A percentile compares a stretch with the other conserved stretches of the same genome.
phyloP scores from a whole-genome alignment of 2,113 vertebrate genomes.

The Conger conger region DNA sequence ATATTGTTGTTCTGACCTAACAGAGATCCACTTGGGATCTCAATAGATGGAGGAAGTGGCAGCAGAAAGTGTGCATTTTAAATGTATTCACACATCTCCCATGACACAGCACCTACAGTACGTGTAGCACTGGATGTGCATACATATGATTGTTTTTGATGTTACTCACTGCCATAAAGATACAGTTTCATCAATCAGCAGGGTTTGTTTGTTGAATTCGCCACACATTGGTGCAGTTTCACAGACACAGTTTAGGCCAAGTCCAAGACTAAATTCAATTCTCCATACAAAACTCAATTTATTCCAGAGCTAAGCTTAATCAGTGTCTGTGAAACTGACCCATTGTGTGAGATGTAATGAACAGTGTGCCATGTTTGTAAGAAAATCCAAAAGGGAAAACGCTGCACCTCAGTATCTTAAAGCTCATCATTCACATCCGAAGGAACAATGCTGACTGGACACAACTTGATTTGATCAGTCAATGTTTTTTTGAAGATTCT shows the following conservation, averaged over 20 bases:
- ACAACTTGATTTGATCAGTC: background rate
- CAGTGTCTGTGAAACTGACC: too few species aligned
- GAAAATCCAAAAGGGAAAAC: background rate
- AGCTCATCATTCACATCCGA: background rate
- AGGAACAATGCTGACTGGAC: background rate
- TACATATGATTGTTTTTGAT: background rate
- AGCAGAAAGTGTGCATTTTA: too few species aligned
- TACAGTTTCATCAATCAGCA: background rate
- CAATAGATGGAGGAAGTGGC: too few species aligned
- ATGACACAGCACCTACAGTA: too few species aligned
- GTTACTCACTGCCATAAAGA: background rate
- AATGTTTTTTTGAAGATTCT: background rate
- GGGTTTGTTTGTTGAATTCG: background rate
- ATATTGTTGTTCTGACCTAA: background rate
- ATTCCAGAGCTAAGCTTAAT: too few species aligned
- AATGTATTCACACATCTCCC: too few species aligned
- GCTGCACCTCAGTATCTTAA: background rate
- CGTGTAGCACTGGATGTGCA: too few species aligned
- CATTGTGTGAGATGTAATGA: background rate
- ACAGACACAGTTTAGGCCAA: too few species aligned
- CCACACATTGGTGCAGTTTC: too few species aligned
- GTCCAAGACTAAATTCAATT: too few species aligned
- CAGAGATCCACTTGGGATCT: too few species aligned
- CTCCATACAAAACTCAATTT: too few species aligned
- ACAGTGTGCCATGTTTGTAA: background rate